These are phyloP conservation scores for Malacoctenus gilli DNA, from an alignment of 2,797 vertebrate genomes.

Conservation along the genomic window DNA sequence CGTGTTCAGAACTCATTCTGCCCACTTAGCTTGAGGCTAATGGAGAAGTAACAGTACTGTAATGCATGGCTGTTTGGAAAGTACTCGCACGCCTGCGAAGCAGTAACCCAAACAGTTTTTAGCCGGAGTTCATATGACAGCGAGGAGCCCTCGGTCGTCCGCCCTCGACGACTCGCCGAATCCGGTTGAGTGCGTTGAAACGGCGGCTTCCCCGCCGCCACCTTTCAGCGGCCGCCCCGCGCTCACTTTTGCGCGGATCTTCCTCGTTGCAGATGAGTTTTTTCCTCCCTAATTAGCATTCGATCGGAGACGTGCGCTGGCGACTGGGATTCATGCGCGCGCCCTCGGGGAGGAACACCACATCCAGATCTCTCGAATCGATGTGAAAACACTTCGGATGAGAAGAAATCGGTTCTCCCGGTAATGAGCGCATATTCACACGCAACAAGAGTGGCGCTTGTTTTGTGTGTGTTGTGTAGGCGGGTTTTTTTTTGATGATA, in stretches of 20 bases:
- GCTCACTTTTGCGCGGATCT: conserved; percentile 62
- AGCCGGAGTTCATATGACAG: conserved; percentile 70
- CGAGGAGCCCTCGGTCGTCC: conserved; percentile 58
- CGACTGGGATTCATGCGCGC: conserved; percentile 40
- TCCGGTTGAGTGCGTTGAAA: conserved; percentile 65
- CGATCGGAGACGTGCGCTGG: conserved; percentile 39
- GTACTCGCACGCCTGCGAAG: conserved; percentile 33
- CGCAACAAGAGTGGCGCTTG: background rate
- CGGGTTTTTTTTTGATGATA: conserved; percentile 19
- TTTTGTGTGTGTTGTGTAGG: conserved; percentile 12
- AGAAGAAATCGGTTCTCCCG: conserved; percentile 11
- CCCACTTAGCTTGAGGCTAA: conserved; percentile 21
- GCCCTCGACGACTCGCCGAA: conserved; percentile 44
- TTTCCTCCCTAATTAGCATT: conserved; percentile 58
- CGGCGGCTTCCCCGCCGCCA: conserved; percentile 51
- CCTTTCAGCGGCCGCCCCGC: conserved; percentile 49
- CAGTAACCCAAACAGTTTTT: conserved; percentile 65
- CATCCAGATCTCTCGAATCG: conserved; percentile 21
- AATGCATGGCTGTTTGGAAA: conserved; percentile 34
- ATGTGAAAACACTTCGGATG: conserved; percentile 23
- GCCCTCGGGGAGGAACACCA: conserved; percentile 31
- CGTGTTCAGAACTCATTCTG: conserved; percentile 12
- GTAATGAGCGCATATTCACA: conserved; percentile 12
- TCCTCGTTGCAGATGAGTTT: conserved; percentile 59
- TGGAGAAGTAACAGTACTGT: conserved; percentile 30